Evolutionary conservation across 2,797 vertebrate genomes (phyloP), one percentile per base, ranked within the genome.

Genomic region (Paguma larvata): DNA sequence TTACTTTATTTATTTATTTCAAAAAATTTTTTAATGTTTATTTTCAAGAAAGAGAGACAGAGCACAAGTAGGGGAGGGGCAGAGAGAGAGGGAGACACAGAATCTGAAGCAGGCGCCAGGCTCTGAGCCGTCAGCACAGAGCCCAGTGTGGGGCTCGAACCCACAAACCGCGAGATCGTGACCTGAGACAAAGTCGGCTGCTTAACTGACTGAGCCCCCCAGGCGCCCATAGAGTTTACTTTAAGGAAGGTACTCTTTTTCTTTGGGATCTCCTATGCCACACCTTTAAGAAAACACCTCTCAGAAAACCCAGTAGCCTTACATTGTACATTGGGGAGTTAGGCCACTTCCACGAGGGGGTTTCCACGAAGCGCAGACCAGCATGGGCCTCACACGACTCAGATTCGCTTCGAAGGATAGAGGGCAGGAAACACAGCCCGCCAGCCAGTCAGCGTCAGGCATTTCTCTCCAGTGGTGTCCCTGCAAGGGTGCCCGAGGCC

Each of bases 261-360:
- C 18, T 89, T 91, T 53, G 30, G 13, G 34, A 83, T 59, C 65
- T 70, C 89, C 46, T 73, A 3, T 72, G 72, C 44, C 16, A 23
- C 3, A 0, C 63, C 10, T 73, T 90, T 78, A 75, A 85, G 90
- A 82, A 84, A 94, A 87, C 34, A n/a, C 1, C 3, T 53, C 41
- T 82, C 53, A 90, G 70, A 93, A 95, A 92, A 51, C 48, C 34
- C 59, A 80, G 1, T 68, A 10, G 63, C 51, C 15, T 5, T n/a
- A 32, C 3, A 0, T 51, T 32, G 73, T 14, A 78, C 18, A 30
- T 15, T 63, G 88, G 72, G 15, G 59, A 19, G n/a, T 87, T 68
- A 53, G 53, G 30, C 46, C 67, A 8, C 1, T 2, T n/a, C 48
- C 23, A 1, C 48, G 3, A 15, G 23, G 53, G 32, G 25, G 5